Base-by-base conservation (phyloP, 2,113 vertebrate genomes). In the Oceanodroma tethys region DNA sequence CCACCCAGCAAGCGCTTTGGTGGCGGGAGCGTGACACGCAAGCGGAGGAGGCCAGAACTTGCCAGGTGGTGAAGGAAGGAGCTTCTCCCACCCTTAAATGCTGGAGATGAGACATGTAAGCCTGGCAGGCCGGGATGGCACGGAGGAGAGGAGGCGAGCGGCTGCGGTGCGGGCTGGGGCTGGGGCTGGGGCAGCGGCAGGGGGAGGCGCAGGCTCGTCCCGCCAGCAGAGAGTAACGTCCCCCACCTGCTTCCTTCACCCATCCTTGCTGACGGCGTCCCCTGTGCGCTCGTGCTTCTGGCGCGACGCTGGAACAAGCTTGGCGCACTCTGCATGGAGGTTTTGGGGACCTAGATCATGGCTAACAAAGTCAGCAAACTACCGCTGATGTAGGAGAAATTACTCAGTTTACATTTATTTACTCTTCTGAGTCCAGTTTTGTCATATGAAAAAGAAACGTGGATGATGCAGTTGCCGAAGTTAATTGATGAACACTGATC, bases 41-140 rank as follows among this genome's bases (percentile, higher is more conserved):
- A 88, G 48, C 0, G 0, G 40, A 81, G 58, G n/a, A 59, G 65
- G 48, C 26, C 48, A 63, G 70, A 72, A 34, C 74, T 94, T 4
- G 6, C 15, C 13, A 38, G 47, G 17, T 16, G 4, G 10, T 32
- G 32, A 55, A 80, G 40, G 21, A 76, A 89, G 29, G 52, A 52
- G 25, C 34, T 81, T 82, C 21, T 93, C 65, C 21, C 47, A 15
- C 47, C 13, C 26, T 63, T 43, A 65, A 75, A 65, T 29, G 11
- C 36, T 72, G 71, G 71, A 92, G 25, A 60, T 3, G 13, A 78
- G 32, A 23, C 5, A 11, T 1, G 3, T n/a, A n/a, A 73, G 22
- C 21, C 36, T 55, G 80, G 48, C 12, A 81, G 48, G 53, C 23
- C 0, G 3, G 65, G 55, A 32, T 0, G 0, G 27, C 2, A 4